These are phyloP conservation scores for Podiceps cristatus DNA, from an alignment of 2,113 vertebrate species.

Conservation along the genomic window DNA sequence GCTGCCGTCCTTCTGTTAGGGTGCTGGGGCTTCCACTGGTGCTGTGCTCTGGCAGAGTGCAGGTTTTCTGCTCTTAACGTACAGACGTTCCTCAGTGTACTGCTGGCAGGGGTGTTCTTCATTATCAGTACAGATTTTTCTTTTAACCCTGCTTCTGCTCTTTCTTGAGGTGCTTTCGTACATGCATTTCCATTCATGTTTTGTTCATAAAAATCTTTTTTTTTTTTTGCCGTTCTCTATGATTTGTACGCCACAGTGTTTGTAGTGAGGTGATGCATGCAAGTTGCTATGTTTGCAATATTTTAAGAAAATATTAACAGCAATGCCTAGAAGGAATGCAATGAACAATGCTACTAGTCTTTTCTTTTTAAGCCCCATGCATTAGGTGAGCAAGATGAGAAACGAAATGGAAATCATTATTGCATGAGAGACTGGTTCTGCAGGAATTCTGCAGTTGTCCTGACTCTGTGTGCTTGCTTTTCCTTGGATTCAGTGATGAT, in stretches of 20 bases:
- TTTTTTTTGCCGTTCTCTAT: neutral
- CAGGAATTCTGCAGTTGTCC: neutral
- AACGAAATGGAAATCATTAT: neutral
- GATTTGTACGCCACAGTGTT: neutral
- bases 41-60: neutral
- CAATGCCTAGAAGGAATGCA: neutral
- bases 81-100: neutral
- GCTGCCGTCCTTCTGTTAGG: neutral
- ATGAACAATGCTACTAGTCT: neutral
- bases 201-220: accelerated
- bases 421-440: neutral
- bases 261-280: neutral
- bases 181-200: neutral
- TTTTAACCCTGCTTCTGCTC: neutral
- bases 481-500: neutral
- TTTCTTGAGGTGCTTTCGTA: neutral
- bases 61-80: neutral
- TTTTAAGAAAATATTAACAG: neutral
- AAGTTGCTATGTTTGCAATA: neutral
- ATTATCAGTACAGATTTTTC: neutral
- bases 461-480: neutral
- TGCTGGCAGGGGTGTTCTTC: neutral
- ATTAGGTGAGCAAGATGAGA: neutral
- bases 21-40: neutral
- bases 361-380: neutral